Base-by-base conservation (phyloP, 2,113 vertebrate species). In the Toxotes chatareus region DNA sequence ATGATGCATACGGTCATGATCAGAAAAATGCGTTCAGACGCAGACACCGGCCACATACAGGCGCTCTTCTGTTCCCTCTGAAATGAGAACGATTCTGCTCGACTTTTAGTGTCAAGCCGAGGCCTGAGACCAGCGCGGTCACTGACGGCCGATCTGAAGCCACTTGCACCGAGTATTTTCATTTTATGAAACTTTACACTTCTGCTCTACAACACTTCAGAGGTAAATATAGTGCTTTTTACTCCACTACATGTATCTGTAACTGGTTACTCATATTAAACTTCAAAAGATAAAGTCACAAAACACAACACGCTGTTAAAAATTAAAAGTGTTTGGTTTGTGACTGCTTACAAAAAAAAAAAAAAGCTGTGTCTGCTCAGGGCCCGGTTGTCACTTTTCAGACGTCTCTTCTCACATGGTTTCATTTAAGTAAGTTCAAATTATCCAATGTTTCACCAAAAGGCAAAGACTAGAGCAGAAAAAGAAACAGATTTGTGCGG, bases 21-120 rank as follows among this genome's bases (percentile, higher is more conserved):
- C 42, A 23, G 76, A 23, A 40, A 64, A 27, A 21, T 14, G 4
- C 59, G 47, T 64, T 73, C 64, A 59, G 63, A 44, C 12, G 27
- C 12, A 63, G 36, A 78, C 47, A 84, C 79, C 75, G 47, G 66
- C 68, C 65, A 34, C 75, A 80, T 79, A 84, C 73, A 82, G n/a
- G 63, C 3, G 36, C 6, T 36, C 36, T 36, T 36, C 6, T 36
- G 13, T 19, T 34, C 14, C 55, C 4, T 23, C 49, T 23, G 34
- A 76, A 82, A 59, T 49, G 9, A 82, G 56, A 55, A 7, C 60
- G 61, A 46, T 73, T 42, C 59, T 51, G 4, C 32, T 47, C 4
- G 19, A 31, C 27, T 61, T 82, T 34, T 47, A 78, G 31, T 1
- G 32, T 46, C 17, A 6, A 27, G 27, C 27, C 27, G 63, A 70